A percentile compares a stretch with the other conserved stretches of the same genome.
These are phyloP conservation scores for Petrophora chlorosata DNA, from an alignment of 2,888 invertebrate species.

Conservation along the genomic window DNA sequence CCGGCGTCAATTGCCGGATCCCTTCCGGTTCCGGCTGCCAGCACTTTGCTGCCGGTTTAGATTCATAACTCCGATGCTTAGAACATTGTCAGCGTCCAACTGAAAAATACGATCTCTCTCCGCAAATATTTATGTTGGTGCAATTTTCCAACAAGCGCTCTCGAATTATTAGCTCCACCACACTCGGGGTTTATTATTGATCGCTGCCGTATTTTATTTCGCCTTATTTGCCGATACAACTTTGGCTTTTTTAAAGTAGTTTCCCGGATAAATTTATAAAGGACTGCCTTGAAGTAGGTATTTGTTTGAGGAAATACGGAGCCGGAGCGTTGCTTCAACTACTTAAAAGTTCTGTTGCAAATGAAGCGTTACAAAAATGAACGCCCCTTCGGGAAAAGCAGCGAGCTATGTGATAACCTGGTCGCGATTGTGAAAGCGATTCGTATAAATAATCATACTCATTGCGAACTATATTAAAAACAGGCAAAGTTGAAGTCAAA, in stretches of 20 bases:
- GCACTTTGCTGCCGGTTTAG: conserved; percentile 63
- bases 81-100: conserved; percentile 60
- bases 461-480: too few relatives aligned
- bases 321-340: conserved; percentile 60
- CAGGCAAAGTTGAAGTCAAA: too few relatives aligned
- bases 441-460: conserved; percentile 14
- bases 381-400: conserved; percentile 51
- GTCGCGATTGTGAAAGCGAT: conserved; percentile 40
- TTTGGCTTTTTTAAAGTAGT: conserved; percentile 51
- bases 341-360: conserved; percentile 72
- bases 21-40: conserved; percentile 73
- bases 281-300: conserved; percentile 47
- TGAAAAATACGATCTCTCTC: conserved; percentile 61
- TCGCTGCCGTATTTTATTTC: conserved; percentile 25
- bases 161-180: conserved; percentile 17
- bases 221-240: conserved; percentile 41
- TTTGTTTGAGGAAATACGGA: conserved; percentile 63
- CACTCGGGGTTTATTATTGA: conserved; percentile 20
- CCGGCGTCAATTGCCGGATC: conserved; percentile 75
- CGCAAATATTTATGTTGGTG: conserved; percentile 51
- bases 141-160: conserved; percentile 28
- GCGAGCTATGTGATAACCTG: conserved; percentile 39
- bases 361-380: conserved; percentile 75
- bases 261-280: conserved; percentile 43
- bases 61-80: conserved; percentile 64